These are phyloP conservation scores for Hemaris fuciformis DNA, from an alignment of 2,888 invertebrate species.

Conservation along the genomic window DNA sequence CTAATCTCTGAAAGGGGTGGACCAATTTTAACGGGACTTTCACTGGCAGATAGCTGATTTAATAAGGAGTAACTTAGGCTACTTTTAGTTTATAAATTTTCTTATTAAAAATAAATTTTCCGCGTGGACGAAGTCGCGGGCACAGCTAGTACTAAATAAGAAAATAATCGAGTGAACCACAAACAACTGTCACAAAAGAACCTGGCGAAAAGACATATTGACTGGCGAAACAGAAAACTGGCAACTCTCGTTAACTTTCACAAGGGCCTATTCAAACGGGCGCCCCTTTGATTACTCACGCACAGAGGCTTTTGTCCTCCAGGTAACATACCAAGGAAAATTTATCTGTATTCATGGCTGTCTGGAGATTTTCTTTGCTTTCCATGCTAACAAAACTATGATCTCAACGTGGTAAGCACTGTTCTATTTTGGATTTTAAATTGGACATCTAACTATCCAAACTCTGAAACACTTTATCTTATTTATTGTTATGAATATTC, in stretches of 20 bases:
- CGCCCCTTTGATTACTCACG: constrained; percentile 42
- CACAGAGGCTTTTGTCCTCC: constrained; percentile 31
- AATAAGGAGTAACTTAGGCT: too few relatives aligned
- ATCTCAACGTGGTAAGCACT: not conserved
- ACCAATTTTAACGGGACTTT: too few relatives aligned
- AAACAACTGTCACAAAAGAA: not conserved
- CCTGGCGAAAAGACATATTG: not conserved
- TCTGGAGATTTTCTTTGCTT: not conserved
- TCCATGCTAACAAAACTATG: not conserved
- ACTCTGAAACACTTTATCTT: too few relatives aligned
- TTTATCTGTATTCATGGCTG: constrained; percentile 14
- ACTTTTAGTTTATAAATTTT: too few relatives aligned
- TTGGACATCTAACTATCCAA: too few relatives aligned
- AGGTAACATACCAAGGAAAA: constrained; percentile 13
- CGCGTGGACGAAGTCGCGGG: too few relatives aligned
- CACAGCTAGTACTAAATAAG: too few relatives aligned
- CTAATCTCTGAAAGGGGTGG: too few relatives aligned
- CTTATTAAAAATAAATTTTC: too few relatives aligned
- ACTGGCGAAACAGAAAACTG: not conserved
- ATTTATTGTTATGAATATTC: too few relatives aligned
- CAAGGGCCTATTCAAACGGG: constrained; percentile 24
- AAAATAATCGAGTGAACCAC: not conserved
- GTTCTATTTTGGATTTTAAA: too few relatives aligned
- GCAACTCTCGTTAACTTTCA: constrained; percentile 26
- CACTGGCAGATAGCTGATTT: too few relatives aligned